These are phyloP conservation scores for Pseudococcus jackbeardsleyi DNA, from an alignment of 2,888 invertebrate genomes.

Conservation along the genomic window DNA sequence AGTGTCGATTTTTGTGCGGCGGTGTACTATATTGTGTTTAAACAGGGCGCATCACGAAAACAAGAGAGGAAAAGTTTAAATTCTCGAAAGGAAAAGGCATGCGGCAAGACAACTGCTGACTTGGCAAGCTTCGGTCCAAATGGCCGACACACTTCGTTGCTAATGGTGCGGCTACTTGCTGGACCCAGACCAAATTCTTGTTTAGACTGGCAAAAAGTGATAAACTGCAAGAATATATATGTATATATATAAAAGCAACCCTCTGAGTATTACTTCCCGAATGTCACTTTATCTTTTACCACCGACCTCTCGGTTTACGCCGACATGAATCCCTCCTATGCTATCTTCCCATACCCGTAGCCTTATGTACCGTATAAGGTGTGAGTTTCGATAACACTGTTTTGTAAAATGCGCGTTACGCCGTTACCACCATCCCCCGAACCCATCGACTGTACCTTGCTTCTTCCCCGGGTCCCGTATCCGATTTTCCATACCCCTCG, in stretches of 20 bases:
- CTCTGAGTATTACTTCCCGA: conserved; percentile 59
- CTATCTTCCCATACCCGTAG: conserved; percentile 1
- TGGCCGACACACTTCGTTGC: conserved; percentile 65
- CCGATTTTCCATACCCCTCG: not conserved
- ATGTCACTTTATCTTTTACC: conserved; percentile 64
- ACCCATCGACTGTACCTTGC: not conserved
- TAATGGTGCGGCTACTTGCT: conserved; percentile 66
- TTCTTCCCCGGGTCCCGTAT: not conserved
- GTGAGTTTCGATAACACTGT: conserved; percentile 61
- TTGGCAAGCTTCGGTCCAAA: conserved; percentile 65
- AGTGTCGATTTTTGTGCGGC: conserved; percentile 60
- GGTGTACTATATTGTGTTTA: conserved; percentile 45
- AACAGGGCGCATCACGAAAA: conserved; percentile 31
- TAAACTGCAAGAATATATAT: conserved; percentile 66
- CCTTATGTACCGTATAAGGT: conserved; percentile 60
- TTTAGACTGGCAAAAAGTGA: conserved; percentile 67
- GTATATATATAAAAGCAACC: conserved; percentile 30
- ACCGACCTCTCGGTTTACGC: conserved; percentile 55
- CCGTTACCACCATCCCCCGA: conserved; percentile 19
- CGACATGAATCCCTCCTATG: conserved; percentile 50
- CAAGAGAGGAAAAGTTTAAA: conserved; percentile 57
- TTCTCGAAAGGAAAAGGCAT: conserved; percentile 62
- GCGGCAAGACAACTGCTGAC: conserved; percentile 64
- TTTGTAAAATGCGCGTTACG: conserved; percentile 57
- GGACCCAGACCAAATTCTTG: conserved; percentile 67